These are phyloP conservation scores for Chlorospingus flavigularis DNA, from an alignment of 2,797 vertebrate species.

Conservation along the genomic window DNA sequence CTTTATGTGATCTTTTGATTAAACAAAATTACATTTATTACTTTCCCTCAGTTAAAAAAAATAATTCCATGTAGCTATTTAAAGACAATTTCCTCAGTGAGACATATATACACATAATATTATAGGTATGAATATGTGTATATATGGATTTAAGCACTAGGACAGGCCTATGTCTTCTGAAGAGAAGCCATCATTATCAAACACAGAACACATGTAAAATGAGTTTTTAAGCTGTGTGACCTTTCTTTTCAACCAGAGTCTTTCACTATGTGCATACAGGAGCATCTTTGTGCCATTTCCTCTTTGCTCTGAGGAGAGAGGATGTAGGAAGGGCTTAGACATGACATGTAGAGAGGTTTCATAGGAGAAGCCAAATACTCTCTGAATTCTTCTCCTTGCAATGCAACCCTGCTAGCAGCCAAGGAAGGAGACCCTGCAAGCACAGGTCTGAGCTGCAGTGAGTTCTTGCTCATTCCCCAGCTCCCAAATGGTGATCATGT, in stretches of 20 bases:
- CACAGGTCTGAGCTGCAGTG: not conserved
- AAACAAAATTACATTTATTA: constrained; percentile 2
- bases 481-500: not conserved
- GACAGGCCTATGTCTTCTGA: not conserved
- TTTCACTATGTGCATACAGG: not conserved
- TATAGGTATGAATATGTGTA: not conserved
- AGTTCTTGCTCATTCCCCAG: not conserved
- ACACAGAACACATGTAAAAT: not conserved
- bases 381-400: not conserved
- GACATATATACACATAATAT: not conserved
- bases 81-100: not conserved
- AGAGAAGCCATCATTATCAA: not conserved
- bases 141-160: not conserved
- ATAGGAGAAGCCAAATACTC: not conserved
- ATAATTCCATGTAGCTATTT: not conserved
- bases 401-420: not conserved
- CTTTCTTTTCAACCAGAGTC: not conserved
- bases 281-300: not conserved
- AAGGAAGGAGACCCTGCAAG: not conserved
- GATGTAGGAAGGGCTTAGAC: not conserved
- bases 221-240: not conserved
- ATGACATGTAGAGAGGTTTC: accelerated
- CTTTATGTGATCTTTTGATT: constrained; percentile 40
- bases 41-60: not conserved
- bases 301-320: not conserved